A percentile compares a stretch with the other conserved stretches of the same genome.
Evolutionary conservation across 1,140 invertebrate genomes (phyloP).

Genomic region (Pseudomyrmex flavicornis): DNA sequence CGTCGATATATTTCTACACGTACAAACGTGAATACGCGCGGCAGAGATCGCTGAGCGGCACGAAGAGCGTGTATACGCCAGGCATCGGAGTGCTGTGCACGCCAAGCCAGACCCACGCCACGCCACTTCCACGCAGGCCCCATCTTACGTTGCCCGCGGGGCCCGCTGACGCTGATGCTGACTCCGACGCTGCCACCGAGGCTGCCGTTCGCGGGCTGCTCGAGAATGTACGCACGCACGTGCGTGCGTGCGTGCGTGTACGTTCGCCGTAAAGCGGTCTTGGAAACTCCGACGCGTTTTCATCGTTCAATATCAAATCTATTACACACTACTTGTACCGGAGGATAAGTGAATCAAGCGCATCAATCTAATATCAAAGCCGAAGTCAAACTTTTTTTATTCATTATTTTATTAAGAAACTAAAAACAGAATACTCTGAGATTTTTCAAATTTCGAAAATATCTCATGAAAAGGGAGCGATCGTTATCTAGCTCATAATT

Average conservation of each 20-base stretch:
- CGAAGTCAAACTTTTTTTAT: not conserved
- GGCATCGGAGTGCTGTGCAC: not conserved
- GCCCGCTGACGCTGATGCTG: slow-evolving; percentile 1
- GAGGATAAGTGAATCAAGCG: not conserved
- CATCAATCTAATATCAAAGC: not conserved
- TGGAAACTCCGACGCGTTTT: not conserved
- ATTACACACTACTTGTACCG: not conserved
- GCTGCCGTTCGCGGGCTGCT: slow-evolving; percentile 46
- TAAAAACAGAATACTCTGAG: not conserved
- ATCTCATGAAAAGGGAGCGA: slow-evolving; percentile 4
- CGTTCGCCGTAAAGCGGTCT: not conserved
- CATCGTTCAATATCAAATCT: not conserved
- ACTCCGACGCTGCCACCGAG: slow-evolving; percentile 30
- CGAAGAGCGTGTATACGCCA: slow-evolving; percentile 36
- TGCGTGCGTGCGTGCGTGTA: slow-evolving; percentile 9
- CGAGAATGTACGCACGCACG: slow-evolving; percentile 14
- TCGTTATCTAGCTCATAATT: slow-evolving; percentile 20
- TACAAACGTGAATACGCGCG: slow-evolving; percentile 35
- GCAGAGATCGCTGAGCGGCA: slow-evolving; percentile 32
- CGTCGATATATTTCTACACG: slow-evolving; percentile 36
- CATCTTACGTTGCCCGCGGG: slow-evolving; percentile 58
- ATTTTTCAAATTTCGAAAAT: not conserved
- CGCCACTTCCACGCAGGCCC: slow-evolving; percentile 38
- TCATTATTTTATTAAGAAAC: slow-evolving; percentile 2
- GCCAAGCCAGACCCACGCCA: slow-evolving; percentile 28